Evolutionary conservation across 2,888 invertebrate genomes (phyloP).

Genomic region (Abrostola triplasia): DNA sequence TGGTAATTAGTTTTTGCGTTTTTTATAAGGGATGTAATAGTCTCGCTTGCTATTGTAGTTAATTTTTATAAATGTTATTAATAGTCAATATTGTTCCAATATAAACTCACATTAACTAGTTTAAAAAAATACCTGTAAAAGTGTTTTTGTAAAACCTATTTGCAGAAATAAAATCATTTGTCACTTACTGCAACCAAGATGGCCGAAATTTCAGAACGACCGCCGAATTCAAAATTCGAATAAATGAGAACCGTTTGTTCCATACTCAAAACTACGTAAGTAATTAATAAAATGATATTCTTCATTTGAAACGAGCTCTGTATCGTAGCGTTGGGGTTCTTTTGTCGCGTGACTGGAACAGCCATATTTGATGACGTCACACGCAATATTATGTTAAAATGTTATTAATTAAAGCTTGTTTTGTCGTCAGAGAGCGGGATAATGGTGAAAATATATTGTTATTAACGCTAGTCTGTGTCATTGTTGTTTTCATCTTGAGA

Average conservation of each 20-base stretch:
- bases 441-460: slow-evolving; percentile 45
- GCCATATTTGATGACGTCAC: slow-evolving; percentile 24
- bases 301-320: neutral
- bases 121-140: too few relatives aligned
- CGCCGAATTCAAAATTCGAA: neutral
- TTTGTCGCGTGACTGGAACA: slow-evolving; percentile 13
- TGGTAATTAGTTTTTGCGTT: slow-evolving; percentile 25
- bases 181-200: too few relatives aligned
- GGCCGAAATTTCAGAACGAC: neutral
- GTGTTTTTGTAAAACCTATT: too few relatives aligned
- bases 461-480: slow-evolving; percentile 20
- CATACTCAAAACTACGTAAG: slow-evolving; percentile 3
- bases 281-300: neutral
- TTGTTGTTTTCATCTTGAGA: slow-evolving; percentile 18
- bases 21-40: too few relatives aligned
- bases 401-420: slow-evolving; percentile 46
- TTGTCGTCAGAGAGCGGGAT: slow-evolving; percentile 42
- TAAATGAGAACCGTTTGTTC: neutral
- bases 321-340: neutral
- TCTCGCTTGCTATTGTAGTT: too few relatives aligned
- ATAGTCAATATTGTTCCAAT: too few relatives aligned
- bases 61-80: too few relatives aligned
- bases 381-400: slow-evolving; percentile 50
- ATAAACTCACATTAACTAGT: too few relatives aligned
- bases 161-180: too few relatives aligned